Evolutionary conservation across 2,888 invertebrate species (phyloP), one percentile per base, ranked within the genome.

Genomic region (Gortyna flavago): DNA sequence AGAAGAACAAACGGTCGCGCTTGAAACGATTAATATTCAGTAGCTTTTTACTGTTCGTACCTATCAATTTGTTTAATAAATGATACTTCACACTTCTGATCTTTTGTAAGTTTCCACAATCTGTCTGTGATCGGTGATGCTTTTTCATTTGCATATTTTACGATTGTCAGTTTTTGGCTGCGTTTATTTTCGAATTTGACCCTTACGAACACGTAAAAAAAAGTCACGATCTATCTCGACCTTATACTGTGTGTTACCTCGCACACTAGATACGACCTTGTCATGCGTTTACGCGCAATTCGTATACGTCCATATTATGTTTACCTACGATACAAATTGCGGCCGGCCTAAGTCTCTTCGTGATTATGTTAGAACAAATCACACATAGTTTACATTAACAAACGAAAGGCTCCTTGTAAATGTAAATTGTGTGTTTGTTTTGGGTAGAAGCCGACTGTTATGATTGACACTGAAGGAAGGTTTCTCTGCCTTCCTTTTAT

Each of bases 1-100:
- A 84, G 75, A 66, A 65, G 77, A 83, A 83, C 84, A 75, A 77
- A 68, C 72, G 73, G 75, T 69, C 64, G 72, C 57, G 32, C 79
- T 85, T 80, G 59, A 87, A 89, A 84, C 85, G 88, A 89, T 90
- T 92, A 90, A 90, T 90, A 91, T 91, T 91, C 89, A 88, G 89
- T 85, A 87, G 88, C 89, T 87, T 90, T 90, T 90, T 90, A 89
- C 88, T 87, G 87, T 89, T 88, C 85, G 87, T 88, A 89, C 88
- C 90, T 90, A 92, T 91, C 91, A 92, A 91, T 91, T 91, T 89
- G 87, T 87, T 88, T 90, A 90, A 89, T 89, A 91, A 89, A 88
- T 85, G 85, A 88, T 83, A 86, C 89, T 89, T 89, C 85, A 88
- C 86, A 87, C 86, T 85, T 86, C 74, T 85, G 83, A 83, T 81